Evolutionary conservation across 2,113 vertebrate genomes (phyloP).

Genomic region (Ursus arctos): DNA sequence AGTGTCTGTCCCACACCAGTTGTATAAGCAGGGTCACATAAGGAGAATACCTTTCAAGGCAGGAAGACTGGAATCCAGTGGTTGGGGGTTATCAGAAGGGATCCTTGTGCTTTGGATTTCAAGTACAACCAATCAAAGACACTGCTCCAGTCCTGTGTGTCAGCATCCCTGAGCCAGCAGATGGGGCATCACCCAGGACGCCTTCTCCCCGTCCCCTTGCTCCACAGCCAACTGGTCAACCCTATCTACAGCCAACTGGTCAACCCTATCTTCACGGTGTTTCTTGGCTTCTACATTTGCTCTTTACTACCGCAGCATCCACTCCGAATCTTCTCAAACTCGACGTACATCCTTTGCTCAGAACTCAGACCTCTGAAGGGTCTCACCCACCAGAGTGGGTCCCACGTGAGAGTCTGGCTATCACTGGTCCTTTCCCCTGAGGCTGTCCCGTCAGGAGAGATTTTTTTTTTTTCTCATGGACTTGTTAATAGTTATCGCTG

Average conservation of each 20-base stretch:
- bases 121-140: background rate
- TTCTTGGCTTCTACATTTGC: background rate
- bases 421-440: background rate
- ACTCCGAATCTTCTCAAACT: background rate
- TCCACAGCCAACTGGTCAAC: background rate
- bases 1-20: background rate
- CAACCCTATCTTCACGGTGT: background rate
- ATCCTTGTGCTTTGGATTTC: background rate
- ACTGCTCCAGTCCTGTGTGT: fast-evolving
- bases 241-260: background rate
- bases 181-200: background rate
- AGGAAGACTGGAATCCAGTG: background rate
- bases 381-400: background rate
- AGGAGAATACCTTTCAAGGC: background rate
- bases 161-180: background rate
- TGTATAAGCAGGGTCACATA: background rate
- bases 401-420: background rate
- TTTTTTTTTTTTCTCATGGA: fast-evolving
- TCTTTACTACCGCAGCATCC: background rate
- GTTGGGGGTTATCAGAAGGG: background rate
- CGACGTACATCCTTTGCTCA: fast-evolving
- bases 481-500: background rate
- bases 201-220: background rate
- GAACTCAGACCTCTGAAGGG: background rate
- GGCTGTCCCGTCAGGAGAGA: background rate